phyloP scores from a whole-genome alignment of 2,888 invertebrate genomes.

The Platynereis dumerilii region DNA sequence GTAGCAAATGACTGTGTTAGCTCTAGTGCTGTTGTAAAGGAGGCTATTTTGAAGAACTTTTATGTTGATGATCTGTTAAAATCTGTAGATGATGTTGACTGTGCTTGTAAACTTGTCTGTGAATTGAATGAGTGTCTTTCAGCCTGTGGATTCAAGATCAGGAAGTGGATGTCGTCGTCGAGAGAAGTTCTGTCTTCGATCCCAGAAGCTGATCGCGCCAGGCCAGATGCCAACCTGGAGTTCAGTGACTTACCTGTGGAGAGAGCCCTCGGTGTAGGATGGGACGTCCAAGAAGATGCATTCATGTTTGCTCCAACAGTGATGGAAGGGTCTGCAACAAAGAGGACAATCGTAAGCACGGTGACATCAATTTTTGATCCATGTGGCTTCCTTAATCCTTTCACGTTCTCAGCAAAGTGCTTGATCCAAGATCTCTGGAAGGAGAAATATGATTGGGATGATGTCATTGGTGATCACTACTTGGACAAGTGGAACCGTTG shows the following conservation, averaged over 20 bases:
- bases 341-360: conserved; percentile 37
- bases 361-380: conserved; percentile 39
- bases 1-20: conserved; percentile 7
- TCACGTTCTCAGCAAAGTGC: conserved; percentile 33
- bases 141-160: background rate
- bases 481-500: too few species aligned
- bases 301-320: conserved; percentile 25
- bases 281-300: conserved; percentile 10
- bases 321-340: conserved; percentile 30
- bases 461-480: too few species aligned
- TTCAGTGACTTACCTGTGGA: conserved; percentile 5
- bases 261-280: conserved; percentile 13
- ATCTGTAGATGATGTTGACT: background rate
- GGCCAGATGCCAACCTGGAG: conserved; percentile 6
- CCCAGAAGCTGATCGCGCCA: conserved; percentile 7
- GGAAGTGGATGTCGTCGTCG: conserved; percentile 13
- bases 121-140: background rate
- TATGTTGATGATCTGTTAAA: conserved; percentile 19
- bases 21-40: background rate
- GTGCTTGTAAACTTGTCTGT: background rate
- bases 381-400: conserved; percentile 37
- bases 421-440: conserved; percentile 36
- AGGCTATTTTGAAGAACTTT: conserved; percentile 14
- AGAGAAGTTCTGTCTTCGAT: conserved; percentile 11
- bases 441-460: background rate